phyloP scores from a whole-genome alignment of 2,797 vertebrate species.

The Mareca strepera region DNA sequence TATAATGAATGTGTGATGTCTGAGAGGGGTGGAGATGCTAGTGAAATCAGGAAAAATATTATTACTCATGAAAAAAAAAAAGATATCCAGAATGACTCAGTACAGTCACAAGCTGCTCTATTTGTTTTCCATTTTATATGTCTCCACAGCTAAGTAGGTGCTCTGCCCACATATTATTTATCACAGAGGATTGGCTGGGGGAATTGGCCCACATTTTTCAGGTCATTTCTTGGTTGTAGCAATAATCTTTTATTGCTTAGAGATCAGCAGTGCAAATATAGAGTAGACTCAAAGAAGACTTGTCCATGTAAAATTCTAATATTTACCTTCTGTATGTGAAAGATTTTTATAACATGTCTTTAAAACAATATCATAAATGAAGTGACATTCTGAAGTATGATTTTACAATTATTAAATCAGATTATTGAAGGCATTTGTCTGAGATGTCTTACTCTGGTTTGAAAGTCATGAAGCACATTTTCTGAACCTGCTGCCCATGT shows the following conservation, averaged over 20 bases:
- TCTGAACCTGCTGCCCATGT: background rate
- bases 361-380: background rate
- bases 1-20: background rate
- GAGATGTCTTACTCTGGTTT: background rate
- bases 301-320: background rate
- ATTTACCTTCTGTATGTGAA: background rate
- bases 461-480: background rate
- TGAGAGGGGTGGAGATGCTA: background rate
- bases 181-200: background rate
- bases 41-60: background rate
- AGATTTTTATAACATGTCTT: background rate
- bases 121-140: background rate
- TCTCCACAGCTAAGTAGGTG: background rate
- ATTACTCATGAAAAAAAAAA: background rate
- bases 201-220: background rate
- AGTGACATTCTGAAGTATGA: background rate
- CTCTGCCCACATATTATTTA: background rate
- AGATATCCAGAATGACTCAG: background rate
- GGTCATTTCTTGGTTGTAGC: background rate
- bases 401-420: background rate
- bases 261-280: background rate
- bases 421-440: background rate
- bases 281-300: background rate
- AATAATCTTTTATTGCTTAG: background rate
- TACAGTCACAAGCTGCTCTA: background rate